A percentile compares a stretch with the other conserved stretches of the same genome.
Evolutionary conservation across 2,888 invertebrate genomes (phyloP).

Genomic region (Dryadula phaetusa): DNA sequence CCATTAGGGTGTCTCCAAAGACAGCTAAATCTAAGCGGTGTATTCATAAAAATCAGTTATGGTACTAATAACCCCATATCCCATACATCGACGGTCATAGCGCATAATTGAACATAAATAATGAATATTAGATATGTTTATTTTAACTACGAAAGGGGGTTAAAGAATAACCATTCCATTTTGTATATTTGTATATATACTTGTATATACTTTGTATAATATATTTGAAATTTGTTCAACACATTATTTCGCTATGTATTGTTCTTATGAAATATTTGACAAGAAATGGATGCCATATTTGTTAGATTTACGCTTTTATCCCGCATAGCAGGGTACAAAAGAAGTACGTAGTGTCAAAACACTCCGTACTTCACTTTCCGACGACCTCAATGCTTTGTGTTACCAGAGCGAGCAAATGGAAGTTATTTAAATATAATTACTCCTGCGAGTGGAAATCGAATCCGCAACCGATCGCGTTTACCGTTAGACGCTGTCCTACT

Average conservation of each 20-base stretch:
- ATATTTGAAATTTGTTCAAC: conserved; percentile 39
- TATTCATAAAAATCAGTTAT: conserved; percentile 60
- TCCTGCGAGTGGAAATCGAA: too few species aligned
- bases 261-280: conserved; percentile 11
- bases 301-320: background rate
- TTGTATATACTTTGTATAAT: conserved; percentile 17
- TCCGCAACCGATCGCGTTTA: too few species aligned
- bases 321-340: background rate
- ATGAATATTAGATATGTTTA: conserved; percentile 75
- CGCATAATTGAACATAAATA: conserved; percentile 83
- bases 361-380: too few species aligned
- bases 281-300: background rate
- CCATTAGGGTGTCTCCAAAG: too few species aligned
- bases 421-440: too few species aligned
- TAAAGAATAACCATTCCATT: conserved; percentile 47
- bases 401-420: too few species aligned
- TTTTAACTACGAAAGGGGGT: conserved; percentile 62
- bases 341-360: too few species aligned
- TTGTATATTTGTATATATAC: conserved; percentile 25
- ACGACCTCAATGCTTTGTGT: too few species aligned
- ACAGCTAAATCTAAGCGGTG: conserved; percentile 66
- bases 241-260: conserved; percentile 23
- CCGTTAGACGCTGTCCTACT: too few species aligned
- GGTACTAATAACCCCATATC: conserved; percentile 65
- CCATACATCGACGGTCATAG: conserved; percentile 64